Evolutionary conservation across 2,797 vertebrate genomes (phyloP).

Genomic region (Pitangus sulphuratus): DNA sequence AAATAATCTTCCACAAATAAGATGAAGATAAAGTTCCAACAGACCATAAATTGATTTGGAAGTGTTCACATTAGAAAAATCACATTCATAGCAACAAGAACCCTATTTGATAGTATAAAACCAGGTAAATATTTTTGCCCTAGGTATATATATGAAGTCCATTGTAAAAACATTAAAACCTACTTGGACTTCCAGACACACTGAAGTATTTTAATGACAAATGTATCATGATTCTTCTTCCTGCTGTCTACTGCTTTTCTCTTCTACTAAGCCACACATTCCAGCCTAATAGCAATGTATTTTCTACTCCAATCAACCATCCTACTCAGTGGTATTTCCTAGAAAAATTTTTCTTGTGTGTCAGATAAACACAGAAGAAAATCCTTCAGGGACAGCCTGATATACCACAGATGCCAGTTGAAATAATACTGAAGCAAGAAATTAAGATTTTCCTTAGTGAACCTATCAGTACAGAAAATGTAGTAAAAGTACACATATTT

Average conservation of each 20-base stretch:
- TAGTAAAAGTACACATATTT: not conserved
- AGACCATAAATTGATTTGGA: constrained; percentile 9
- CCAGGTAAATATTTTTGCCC: constrained; percentile 20
- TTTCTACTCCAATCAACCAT: constrained; percentile 56
- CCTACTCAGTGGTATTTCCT: constrained; percentile 52
- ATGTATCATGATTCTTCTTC: constrained; percentile 7
- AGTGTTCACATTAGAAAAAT: not conserved
- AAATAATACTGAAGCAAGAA: constrained; percentile 31
- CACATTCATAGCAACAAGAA: not conserved
- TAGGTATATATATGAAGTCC: not conserved
- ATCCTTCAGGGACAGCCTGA: constrained; percentile 19
- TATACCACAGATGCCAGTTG: constrained; percentile 14
- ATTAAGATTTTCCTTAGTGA: constrained; percentile 15
- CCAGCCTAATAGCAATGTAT: constrained; percentile 45
- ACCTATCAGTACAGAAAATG: not conserved
- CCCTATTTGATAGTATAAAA: not conserved
- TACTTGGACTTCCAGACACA: constrained; percentile 1
- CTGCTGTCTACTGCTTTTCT: constrained; percentile 33
- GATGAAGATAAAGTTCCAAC: not conserved
- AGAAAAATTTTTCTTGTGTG: constrained; percentile 26
- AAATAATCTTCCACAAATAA: constrained; percentile 8
- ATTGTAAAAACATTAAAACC: constrained; percentile 29
- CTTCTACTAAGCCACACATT: constrained; percentile 43
- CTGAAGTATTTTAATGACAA: constrained; percentile 29
- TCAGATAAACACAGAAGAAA: constrained; percentile 47